Base-by-base conservation (phyloP, 2,113 vertebrate species). In the Atlantisia rogersi region DNA sequence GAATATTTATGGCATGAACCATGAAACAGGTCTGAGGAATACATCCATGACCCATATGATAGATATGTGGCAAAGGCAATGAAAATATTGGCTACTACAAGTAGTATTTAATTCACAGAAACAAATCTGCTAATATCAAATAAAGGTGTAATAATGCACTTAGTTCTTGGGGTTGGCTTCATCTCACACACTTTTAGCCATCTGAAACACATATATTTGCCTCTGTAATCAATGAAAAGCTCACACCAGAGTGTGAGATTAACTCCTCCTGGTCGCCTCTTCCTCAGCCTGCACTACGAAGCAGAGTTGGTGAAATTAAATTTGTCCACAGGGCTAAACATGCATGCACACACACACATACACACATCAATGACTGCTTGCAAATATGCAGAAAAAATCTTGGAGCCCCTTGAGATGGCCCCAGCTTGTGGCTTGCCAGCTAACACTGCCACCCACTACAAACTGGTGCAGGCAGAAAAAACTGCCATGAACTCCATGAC, bases 351-450 rank as follows among this genome's bases (percentile, higher is more conserved):
- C 6, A 2, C 21, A 16, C 11, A n/a, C 52, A 40, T 10, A 9
- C 22, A 39, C 29, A 17, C 0, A 0, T 4, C 64, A 19, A 37
- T 32, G 5, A 7, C 55, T 69, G 4, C 29, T 62, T 59, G 58
- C 15, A 58, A 69, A 63, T 11, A 3, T 60, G 39, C 32, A 40
- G 14, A 40, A 37, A 84, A 84, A 53, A 7, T 8, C 5, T 39
- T 60, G 14, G 28, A 42, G 42, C 10, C 13, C 25, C 40, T n/a
- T 35, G 6, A 25, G 19, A 32, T 80, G 52, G 16, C 21, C 59
- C 9, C 48, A 80, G 16, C 11, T 26, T 53, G n/a, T 1, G 0
- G 4, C 7, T 1, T 16, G 8, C 15, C 59, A 20, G 31, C 15
- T 62, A 12, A 29, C 16, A 3, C 37, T 25, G 12, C 5, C 52